A percentile compares a stretch with the other conserved stretches of the same genome.
Evolutionary conservation across 2,797 vertebrate species (phyloP).

Genomic region (Lithobates sylvaticus): DNA sequence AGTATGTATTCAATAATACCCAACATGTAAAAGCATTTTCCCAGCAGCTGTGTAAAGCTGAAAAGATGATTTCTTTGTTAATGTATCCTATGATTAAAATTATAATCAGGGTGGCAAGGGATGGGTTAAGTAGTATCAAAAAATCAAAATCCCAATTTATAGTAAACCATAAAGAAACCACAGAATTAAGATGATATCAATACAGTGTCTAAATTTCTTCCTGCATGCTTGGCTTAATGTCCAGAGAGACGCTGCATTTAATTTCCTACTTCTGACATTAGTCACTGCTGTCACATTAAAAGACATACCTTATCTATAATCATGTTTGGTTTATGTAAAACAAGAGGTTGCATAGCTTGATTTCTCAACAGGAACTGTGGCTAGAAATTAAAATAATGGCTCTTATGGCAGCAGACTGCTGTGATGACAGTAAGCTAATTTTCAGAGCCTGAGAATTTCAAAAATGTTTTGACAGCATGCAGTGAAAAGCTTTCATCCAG

Average conservation of each 20-base stretch:
- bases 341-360: constrained; percentile 63
- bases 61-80: no score
- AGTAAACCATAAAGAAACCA: constrained; percentile 38
- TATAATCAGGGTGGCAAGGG: neutral
- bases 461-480: constrained; percentile 77
- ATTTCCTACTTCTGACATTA: constrained; percentile 61
- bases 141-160: constrained; percentile 10
- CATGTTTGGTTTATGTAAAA: constrained; percentile 70
- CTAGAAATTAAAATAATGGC: constrained; percentile 74
- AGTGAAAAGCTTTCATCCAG: constrained; percentile 73
- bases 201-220: constrained; percentile 13
- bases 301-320: constrained; percentile 63
- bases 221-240: constrained; percentile 44
- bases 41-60: no score
- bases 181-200: constrained; percentile 57
- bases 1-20: no score
- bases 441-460: constrained; percentile 68
- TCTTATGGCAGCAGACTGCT: constrained; percentile 69
- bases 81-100: no score
- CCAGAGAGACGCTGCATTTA: constrained; percentile 47
- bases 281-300: constrained; percentile 58
- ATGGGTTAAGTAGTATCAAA: constrained; percentile 2
- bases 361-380: constrained; percentile 67
- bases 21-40: no score
- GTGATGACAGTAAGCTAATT: constrained; percentile 74